Evolutionary conservation across 2,888 invertebrate genomes (phyloP), one percentile per base, ranked within the genome.

Genomic region (Amblyjoppa proteus): DNA sequence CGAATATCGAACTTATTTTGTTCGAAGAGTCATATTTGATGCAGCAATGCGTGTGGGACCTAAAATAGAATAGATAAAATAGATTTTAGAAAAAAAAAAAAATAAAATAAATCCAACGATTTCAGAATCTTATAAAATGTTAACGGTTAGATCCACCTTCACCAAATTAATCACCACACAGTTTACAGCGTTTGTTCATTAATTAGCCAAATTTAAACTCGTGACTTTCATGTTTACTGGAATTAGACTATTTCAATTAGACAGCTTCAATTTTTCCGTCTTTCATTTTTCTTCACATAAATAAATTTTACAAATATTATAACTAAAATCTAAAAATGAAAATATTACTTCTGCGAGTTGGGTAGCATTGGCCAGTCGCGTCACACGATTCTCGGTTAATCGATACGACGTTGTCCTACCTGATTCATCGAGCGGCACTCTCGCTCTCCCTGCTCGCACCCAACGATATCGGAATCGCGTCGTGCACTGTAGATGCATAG

Each of bases 401-500:
- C 84, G 84, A 81, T 77, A 69, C 68, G 45, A 68, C 49, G 75
- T 49, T 74, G 84, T 81, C 81, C 58, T 61, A 38, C 73, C 75
- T 77, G 84, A 84, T 84, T 81, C 80, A 84, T 81, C 84, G 84
- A 81, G 81, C 73, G 71, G 66, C 71, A 84, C 75, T 79, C 64
- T 74, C 73, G 73, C 74, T 81, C 79, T 70, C 64, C 51, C 70
- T 70, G 68, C 25, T 56, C 77, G 38, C 53, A 53, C 73, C 51
- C 61, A 28, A 61, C 66, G 68, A 77, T 77, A 84, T 77, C 70
- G 74, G 61, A 84, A 84, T 78, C 71, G 81, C 74, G n/a, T 61
- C 61, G 71, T 76, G 51, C 9, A 53, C 25, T 7, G n/a, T 38
- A 34, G 16, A 66, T 53, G 53, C 64, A 64, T n/a, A n/a, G 31